A percentile compares a stretch with the other conserved stretches of the same genome.
Evolutionary conservation across 2,113 vertebrate species (phyloP).

Genomic region (Hassar affinis): DNA sequence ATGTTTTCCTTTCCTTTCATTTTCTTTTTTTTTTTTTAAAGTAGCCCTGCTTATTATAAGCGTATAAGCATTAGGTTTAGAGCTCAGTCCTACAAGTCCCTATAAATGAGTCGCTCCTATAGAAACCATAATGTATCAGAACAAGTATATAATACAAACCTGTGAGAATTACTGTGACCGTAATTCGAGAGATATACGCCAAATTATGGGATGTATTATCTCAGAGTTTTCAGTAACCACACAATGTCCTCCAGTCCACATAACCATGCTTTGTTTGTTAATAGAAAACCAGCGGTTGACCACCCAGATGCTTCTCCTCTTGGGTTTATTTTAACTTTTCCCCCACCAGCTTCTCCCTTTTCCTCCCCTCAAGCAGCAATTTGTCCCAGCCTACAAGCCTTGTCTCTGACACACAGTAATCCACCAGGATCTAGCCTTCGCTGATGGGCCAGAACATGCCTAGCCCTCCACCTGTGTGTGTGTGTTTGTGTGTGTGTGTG

Average conservation of each 20-base stretch:
- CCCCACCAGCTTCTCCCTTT: constrained; percentile 34
- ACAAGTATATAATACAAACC: not conserved
- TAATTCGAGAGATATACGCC: not conserved
- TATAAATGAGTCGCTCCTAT: not conserved
- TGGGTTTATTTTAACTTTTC: constrained; percentile 37
- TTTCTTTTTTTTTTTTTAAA: not conserved
- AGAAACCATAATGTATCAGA: not conserved
- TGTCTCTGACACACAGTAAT: constrained; percentile 51
- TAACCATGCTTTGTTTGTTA: not conserved
- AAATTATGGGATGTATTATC: not conserved
- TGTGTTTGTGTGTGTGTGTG: constrained; percentile 45
- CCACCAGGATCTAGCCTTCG: constrained; percentile 41
- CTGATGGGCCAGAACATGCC: constrained; percentile 51
- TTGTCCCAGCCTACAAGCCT: constrained; percentile 50
- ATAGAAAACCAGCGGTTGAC: not conserved
- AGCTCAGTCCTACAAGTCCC: not conserved
- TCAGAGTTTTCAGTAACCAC: not conserved
- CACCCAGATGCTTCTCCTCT: constrained; percentile 37
- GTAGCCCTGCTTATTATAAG: not conserved
- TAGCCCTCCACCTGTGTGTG: constrained; percentile 36
- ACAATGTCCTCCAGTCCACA: not conserved
- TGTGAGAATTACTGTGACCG: not conserved
- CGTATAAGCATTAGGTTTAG: not conserved
- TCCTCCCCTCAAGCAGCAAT: constrained; percentile 46
- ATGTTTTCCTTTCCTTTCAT: too few species aligned